Percentiles rank a stretch among this genome's conserved stretches.
These are phyloP conservation scores for Propithecus coquereli DNA, from an alignment of 2,113 vertebrate species.

Conservation along the genomic window DNA sequence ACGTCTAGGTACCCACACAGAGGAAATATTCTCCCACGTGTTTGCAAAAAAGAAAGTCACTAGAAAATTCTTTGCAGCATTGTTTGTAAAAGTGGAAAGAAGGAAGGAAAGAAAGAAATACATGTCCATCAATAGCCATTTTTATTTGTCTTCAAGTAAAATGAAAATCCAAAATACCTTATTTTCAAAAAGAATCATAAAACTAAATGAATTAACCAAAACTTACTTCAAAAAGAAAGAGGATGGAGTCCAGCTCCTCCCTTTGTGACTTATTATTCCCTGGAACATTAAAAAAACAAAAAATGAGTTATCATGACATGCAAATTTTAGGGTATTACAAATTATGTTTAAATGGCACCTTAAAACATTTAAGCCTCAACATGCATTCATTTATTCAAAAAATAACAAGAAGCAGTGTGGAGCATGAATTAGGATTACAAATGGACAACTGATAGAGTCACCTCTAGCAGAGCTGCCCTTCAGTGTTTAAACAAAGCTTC, in stretches of 20 bases:
- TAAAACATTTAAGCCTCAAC: constrained; percentile 5
- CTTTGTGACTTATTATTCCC: constrained; percentile 99
- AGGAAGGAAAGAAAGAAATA: neutral
- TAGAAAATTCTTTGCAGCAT: neutral
- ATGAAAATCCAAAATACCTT: constrained; percentile 14
- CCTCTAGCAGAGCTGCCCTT: neutral
- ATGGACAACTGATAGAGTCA: accelerated
- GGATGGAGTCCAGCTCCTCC: constrained; percentile 99
- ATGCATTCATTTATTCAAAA: neutral
- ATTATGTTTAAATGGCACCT: neutral
- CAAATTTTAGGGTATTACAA: constrained; percentile 26
- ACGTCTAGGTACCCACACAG: neutral
- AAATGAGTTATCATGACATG: neutral
- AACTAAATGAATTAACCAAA: constrained; percentile 47
- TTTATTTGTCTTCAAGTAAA: constrained; percentile 3
- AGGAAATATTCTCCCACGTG: neutral
- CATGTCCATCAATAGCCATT: neutral
- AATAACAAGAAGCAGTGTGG: neutral
- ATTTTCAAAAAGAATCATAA: constrained; percentile 27
- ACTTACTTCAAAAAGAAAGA: constrained; percentile 99
- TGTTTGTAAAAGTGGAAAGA: neutral
- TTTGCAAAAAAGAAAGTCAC: neutral
- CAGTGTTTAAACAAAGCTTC: neutral
- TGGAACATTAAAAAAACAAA: constrained; percentile 80
- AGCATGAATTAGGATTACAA: neutral